Conservation (phyloP, 2,113 vertebrate species). For the Hipposideros armiger region DNA sequence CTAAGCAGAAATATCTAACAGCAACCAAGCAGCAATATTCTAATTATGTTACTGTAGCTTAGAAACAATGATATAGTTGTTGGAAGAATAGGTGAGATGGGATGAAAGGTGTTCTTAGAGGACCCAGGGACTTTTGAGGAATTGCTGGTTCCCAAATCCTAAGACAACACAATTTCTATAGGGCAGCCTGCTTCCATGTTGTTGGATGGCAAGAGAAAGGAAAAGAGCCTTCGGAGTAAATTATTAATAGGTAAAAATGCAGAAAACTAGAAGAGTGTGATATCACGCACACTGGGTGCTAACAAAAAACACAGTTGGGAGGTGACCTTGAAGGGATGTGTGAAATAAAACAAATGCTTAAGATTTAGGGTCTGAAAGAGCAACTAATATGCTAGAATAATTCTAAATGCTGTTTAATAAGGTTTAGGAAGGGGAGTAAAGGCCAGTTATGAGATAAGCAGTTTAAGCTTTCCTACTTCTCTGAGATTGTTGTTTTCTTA, state of each 20-base stretch:
- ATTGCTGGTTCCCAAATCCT: background rate
- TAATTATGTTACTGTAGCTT: background rate
- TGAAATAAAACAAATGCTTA: constrained; percentile 7
- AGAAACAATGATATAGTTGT: background rate
- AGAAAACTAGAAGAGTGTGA: background rate
- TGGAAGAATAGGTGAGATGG: background rate
- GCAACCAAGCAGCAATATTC: background rate
- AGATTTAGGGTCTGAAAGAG: constrained; percentile 19
- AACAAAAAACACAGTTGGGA: background rate
- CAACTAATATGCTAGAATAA: constrained; percentile 8
- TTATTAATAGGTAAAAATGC: background rate
- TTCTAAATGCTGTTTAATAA: constrained; percentile 31
- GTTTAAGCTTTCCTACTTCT: constrained; percentile 50
- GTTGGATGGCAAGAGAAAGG: background rate
- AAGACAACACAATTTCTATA: background rate
- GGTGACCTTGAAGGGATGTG: background rate
- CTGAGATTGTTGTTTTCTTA: constrained; percentile 16
- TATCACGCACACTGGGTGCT: background rate
- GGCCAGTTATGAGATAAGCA: background rate
- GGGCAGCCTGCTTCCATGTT: background rate
- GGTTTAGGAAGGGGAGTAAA: background rate
- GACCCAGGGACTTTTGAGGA: background rate
- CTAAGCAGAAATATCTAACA: constrained; percentile 24
- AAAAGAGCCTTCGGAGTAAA: background rate
- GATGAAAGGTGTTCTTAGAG: background rate